Base-by-base conservation (phyloP, 2,888 invertebrate genomes). In the Tetranychus truncatus region DNA sequence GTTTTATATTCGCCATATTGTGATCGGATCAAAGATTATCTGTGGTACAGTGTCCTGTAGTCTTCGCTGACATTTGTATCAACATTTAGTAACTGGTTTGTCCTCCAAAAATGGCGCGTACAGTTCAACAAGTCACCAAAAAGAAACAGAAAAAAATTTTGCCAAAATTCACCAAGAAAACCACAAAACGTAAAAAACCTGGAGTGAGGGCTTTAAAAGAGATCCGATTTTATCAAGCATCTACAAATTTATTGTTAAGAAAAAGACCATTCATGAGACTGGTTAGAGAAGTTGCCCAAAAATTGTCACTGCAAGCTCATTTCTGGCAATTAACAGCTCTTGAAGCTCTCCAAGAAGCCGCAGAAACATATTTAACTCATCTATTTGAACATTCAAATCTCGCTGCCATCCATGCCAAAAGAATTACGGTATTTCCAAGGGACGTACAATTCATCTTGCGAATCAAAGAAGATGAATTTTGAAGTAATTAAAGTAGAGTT, bases 371-470 rank as follows among this genome's bases (percentile, higher is more conserved):
- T 21, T 6, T 69, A 11, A 24, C 34, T 21, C 20, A 69, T 24
- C 69, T 69, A 6, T 69, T 69, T 20, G 69, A 69, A 24, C 69
- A 69, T 20, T 20, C 20, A 24, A 69, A 69, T 69, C 69, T 69
- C 20, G 69, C 69, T 69, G 69, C 69, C 20, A 11, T 69, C 11
- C 69, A 69, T 21, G 69, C 69, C 9, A 69, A 69, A 69, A 20
- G 69, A 69, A 21, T 69, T 11, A 69, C 69, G 1, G 20, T 69
- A 18, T 69, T 69, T 20, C 69, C 69, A 20, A 20, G 69, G 11
- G 69, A 69, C 20, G 34, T 69, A 11, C 20, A 69, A 24, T 69
- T 69, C 11, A 24, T 69, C 20, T 11, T 20, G 34, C 4, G 69
- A 24, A 69, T 69, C 69, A 69, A 20, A 5, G 69, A 69, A 20